A percentile compares a stretch with the other conserved stretches of the same genome.
Conservation (phyloP, 2,113 vertebrate genomes). For the Stictonetta naevosa region DNA sequence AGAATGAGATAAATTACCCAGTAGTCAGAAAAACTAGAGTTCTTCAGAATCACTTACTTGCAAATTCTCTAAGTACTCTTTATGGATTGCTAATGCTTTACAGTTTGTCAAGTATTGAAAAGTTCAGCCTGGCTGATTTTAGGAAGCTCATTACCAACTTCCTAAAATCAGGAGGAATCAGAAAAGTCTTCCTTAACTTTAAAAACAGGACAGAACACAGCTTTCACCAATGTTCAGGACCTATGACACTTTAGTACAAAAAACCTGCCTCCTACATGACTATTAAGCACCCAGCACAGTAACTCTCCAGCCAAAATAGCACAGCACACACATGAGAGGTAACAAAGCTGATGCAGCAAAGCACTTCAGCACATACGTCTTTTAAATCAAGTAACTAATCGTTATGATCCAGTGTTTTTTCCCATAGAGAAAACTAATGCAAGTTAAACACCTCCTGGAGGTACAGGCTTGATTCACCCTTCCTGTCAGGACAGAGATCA, state of each 20-base stretch:
- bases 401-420: not conserved
- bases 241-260: not conserved
- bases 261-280: not conserved
- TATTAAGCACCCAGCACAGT: not conserved
- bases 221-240: not conserved
- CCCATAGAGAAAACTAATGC: not conserved
- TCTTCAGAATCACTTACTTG: not conserved
- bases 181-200: not conserved
- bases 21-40: not conserved
- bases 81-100: not conserved
- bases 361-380: not conserved
- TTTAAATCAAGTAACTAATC: not conserved
- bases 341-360: not conserved
- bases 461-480: not conserved
- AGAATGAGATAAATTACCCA: not conserved
- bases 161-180: not conserved
- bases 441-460: not conserved
- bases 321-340: not conserved
- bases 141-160: not conserved
- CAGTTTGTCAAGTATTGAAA: not conserved
- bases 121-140: not conserved
- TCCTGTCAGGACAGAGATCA: not conserved
- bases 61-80: not conserved
- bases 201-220: fast-evolving
- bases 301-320: not conserved